These are phyloP conservation scores for Tethea ocularis DNA, from an alignment of 2,888 invertebrate genomes.

Conservation along the genomic window DNA sequence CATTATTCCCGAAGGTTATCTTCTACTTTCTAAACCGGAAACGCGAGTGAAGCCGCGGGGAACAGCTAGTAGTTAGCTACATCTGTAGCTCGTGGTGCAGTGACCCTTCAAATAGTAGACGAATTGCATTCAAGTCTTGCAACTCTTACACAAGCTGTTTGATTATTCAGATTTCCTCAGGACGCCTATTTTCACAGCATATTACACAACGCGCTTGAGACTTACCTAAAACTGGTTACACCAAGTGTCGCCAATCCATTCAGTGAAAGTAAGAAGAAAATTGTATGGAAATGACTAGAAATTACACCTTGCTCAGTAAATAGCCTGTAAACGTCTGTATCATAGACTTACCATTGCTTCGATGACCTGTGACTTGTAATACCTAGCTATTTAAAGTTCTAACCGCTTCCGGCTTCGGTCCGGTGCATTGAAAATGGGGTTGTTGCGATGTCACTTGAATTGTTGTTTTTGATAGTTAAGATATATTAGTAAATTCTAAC, in stretches of 20 bases:
- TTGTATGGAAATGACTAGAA: not conserved
- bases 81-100: too few relatives aligned
- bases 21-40: too few relatives aligned
- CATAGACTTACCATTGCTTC: not conserved
- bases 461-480: too few relatives aligned
- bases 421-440: not conserved
- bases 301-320: not conserved
- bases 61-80: too few relatives aligned
- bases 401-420: not conserved
- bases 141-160: not conserved
- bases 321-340: not conserved
- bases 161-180: not conserved
- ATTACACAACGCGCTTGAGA: not conserved
- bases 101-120: not conserved
- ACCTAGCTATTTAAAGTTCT: not conserved
- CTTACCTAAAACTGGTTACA: not conserved
- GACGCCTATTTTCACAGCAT: not conserved
- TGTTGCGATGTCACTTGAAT: too few relatives aligned
- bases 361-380: constrained; percentile 1
- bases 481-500: too few relatives aligned
- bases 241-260: not conserved
- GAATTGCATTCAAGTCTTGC: not conserved
- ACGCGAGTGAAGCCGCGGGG: too few relatives aligned
- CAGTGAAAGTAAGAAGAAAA: constrained; percentile 5
- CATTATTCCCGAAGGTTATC: too few relatives aligned